Conservation (phyloP, 2,113 vertebrate species). For the Fukomys damarensis region DNA sequence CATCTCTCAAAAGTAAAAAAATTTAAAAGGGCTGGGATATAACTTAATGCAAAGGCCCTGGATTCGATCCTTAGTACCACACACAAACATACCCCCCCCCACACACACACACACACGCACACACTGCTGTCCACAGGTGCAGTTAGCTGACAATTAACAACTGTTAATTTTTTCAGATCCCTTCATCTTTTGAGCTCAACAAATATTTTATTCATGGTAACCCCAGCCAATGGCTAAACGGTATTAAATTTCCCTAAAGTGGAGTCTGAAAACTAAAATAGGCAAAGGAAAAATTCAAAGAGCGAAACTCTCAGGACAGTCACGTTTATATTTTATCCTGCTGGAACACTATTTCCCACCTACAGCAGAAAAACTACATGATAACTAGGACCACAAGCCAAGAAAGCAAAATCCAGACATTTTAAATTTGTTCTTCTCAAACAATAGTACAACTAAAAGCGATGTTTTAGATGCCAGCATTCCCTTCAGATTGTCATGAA, state of each 20-base stretch:
- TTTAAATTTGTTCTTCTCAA: conserved; percentile 35
- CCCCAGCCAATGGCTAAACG: not conserved
- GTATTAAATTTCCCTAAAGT: not conserved
- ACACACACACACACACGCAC: no score
- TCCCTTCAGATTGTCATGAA: no score
- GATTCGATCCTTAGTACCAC: not conserved
- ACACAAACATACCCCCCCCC: no score
- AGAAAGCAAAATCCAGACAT: conserved; percentile 42
- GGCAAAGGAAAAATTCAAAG: not conserved
- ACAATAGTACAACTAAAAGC: conserved; percentile 42
- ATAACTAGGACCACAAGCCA: conserved; percentile 3
- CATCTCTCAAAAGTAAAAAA: not conserved
- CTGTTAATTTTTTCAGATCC: not conserved
- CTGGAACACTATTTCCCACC: conserved; percentile 27
- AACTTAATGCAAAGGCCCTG: not conserved
- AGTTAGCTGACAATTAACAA: not conserved
- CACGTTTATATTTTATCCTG: conserved; percentile 11
- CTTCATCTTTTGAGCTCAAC: not conserved
- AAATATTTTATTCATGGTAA: not conserved
- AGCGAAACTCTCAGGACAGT: not conserved
- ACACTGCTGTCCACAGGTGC: not conserved
- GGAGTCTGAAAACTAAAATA: not conserved
- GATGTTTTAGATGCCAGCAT: not conserved
- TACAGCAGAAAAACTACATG: not conserved
- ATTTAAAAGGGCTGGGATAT: not conserved